Conservation (phyloP, 1,140 invertebrate genomes). For the Lamellibrachia luymesi region DNA sequence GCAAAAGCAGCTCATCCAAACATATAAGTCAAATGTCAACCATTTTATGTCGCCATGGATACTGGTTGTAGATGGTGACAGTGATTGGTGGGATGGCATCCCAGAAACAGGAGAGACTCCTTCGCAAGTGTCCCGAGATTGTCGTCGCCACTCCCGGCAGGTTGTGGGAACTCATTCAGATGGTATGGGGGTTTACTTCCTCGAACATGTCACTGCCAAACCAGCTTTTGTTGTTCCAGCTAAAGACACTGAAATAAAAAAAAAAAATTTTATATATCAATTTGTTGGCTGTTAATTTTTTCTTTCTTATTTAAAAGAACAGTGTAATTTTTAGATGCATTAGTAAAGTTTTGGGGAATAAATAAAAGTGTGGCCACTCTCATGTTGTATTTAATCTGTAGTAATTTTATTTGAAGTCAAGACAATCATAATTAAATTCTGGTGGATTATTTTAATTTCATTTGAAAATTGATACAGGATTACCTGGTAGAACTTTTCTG, state of each 20-base stretch:
- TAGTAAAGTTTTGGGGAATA: neutral
- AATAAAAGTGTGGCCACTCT: neutral
- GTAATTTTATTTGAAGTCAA: neutral
- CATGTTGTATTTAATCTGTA: neutral
- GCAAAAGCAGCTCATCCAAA: neutral
- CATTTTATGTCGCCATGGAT: conserved; percentile 19
- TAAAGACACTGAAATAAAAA: too few species aligned
- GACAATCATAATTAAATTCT: too few species aligned
- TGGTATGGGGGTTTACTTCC: neutral
- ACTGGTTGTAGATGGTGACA: conserved; percentile 65
- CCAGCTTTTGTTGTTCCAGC: too few species aligned
- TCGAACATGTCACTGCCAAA: too few species aligned
- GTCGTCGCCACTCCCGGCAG: conserved; percentile 94
- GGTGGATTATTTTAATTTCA: too few species aligned
- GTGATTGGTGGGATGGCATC: conserved; percentile 86
- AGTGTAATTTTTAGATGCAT: neutral
- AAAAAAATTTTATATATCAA: conserved; percentile 6
- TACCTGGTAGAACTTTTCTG: too few species aligned
- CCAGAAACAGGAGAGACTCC: conserved; percentile 85
- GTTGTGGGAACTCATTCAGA: conserved; percentile 83
- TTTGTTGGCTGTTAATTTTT: neutral
- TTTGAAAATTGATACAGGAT: too few species aligned
- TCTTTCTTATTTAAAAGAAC: neutral
- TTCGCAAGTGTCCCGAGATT: conserved; percentile 82
- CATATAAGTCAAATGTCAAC: neutral